Evolutionary conservation across 2,888 invertebrate species (phyloP), one percentile per base, ranked within the genome.

Genomic region (Hemicrepidius hirtus): DNA sequence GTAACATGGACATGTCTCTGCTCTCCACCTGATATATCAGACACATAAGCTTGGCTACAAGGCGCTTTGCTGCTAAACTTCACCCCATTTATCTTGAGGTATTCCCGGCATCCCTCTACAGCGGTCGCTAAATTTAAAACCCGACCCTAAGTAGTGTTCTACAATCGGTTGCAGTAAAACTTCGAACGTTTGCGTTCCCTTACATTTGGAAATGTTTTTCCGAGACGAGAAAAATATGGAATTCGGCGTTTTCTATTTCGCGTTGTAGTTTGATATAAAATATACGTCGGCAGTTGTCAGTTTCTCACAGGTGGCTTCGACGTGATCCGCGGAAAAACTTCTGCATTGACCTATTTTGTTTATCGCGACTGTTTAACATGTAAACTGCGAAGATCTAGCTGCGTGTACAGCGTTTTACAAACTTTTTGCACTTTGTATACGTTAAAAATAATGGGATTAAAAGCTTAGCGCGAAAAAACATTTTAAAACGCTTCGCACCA

Each of bases 1-100:
- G 57, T 37, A 57, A 37, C 20, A 37, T 20, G 21, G 57, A 18
- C 57, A 18, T 32, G 18, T 57, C 16, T 57, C 10, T 35, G n/a
- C 57, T 24, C n/a, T 50, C 20, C 28, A 55, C 55, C 35, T 55
- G 55, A 35, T 57, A 18, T 57, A 57, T 57, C 57, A 37, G 57
- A 37, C 40, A 57, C 57, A 57, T 57, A 57, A 57, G 37, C 57
- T 12, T 18, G 37, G 55, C 35, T 55, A 55, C 55, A 55, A 35
- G 32, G 55, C 55, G 57, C 57, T 57, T 57, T 57, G 57, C 57
- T 37, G 57, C 57, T 57, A 35, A 57, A 57, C 57, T 57, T 57
- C 57, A 37, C 57, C 57, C 57, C 57, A 57, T 57, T 57, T 37
- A 57, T 57, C 57, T 57, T 57, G 57, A 37, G 57, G 37, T 57